phyloP scores from a whole-genome alignment of 2,113 vertebrate genomes.

The Tenebrosternarchus preto region DNA sequence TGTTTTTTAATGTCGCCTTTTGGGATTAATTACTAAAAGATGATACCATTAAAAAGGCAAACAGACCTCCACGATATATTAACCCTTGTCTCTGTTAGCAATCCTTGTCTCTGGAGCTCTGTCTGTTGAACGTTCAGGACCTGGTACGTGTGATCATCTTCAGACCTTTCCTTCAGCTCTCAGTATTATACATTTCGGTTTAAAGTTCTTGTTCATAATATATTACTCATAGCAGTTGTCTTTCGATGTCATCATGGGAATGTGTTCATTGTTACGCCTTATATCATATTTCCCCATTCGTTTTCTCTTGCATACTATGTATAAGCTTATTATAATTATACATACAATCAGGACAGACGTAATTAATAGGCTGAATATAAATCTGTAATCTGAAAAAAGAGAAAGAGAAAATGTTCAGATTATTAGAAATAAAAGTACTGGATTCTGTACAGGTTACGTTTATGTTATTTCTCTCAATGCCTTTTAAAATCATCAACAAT shows the following conservation, averaged over 20 bases:
- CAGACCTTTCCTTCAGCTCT: no score
- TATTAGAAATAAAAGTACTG: background rate
- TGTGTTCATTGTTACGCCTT: background rate
- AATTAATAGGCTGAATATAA: no score
- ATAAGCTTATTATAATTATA: background rate
- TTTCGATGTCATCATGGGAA: background rate
- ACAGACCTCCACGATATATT: background rate
- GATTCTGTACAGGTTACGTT: background rate
- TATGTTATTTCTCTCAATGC: background rate
- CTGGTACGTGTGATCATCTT: no score
- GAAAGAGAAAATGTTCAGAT: background rate
- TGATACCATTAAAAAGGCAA: background rate
- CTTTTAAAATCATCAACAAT: background rate
- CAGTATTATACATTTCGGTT: no score
- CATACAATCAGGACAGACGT: accelerated
- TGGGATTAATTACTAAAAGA: no score
- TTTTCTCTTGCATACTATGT: background rate
- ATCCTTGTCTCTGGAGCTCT: background rate
- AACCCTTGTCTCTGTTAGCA: background rate
- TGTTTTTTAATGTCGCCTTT: no score
- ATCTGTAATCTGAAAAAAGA: constrained; percentile 2
- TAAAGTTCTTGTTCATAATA: no score
- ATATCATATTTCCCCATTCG: constrained; percentile 6
- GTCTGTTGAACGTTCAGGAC: background rate
- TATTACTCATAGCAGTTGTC: background rate